Base-by-base conservation (phyloP, 2,888 invertebrate genomes). In the Halictus quadricinctus region DNA sequence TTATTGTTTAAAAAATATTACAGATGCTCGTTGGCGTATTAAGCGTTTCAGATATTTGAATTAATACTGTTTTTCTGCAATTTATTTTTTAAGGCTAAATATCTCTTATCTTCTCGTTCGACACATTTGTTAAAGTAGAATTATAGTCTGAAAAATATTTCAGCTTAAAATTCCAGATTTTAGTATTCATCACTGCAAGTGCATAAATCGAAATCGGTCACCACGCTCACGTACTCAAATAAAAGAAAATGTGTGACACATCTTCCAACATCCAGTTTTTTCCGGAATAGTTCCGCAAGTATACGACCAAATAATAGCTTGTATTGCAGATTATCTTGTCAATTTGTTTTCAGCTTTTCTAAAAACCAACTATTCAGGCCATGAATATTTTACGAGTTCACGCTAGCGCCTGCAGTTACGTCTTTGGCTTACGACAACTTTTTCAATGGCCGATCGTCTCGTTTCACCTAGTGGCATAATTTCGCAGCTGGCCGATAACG, bases 401-500 rank as follows among this genome's bases (percentile, higher is more conserved):
- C 29, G n/a, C 2, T 6, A 25, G 25, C 60, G 7, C 13, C 2
- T 25, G 60, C 15, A 25, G 15, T 25, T 15, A 13, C 25, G 43
- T 60, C 13, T 46, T 15, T 15, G 15, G 43, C 64, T 76, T 58
- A 41, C 48, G 50, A 72, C 29, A 43, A 21, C 4, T 69, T 76
- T 54, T 54, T 64, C 12, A 21, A 21, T 18, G 36, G 13, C 0
- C 15, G 58, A n/a, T 25, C 18, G 58, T 75, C 69, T 60, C 21
- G 58, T 29, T 18, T 85, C 80, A 80, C 80, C 85, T 54, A 78
- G 78, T 84, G 80, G 29, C 84, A 84, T 84, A 74, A 84, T 84
- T 84, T 41, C 75, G 15, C n/a, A 1, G 18, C 36, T 18, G 60
- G 18, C 0, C 10, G 8, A 10, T 29, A 54, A 73, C 8, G 70